These are phyloP conservation scores for Eupithecia subumbrata DNA, from an alignment of 2,888 invertebrate species.

Conservation along the genomic window DNA sequence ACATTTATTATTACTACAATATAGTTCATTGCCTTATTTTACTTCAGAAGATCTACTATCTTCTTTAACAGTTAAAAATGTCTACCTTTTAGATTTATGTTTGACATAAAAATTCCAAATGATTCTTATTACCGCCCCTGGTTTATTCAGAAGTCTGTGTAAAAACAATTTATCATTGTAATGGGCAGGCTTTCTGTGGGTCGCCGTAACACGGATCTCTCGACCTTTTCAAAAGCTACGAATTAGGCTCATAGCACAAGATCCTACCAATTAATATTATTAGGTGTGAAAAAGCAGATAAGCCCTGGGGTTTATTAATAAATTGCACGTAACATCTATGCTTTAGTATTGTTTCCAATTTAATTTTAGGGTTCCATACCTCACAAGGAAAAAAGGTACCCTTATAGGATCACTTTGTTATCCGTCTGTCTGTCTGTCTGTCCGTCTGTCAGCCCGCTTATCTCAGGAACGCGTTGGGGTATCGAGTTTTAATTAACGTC, in stretches of 20 bases:
- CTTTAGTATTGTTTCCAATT: neutral
- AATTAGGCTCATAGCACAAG: slow-evolving; percentile 10
- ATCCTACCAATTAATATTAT: neutral
- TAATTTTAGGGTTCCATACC: too few relatives aligned
- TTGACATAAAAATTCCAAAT: slow-evolving; percentile 2
- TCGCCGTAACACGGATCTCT: neutral
- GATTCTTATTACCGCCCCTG: neutral
- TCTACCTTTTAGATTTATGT: slow-evolving; percentile 10
- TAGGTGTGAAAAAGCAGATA: neutral
- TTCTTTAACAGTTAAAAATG: neutral
- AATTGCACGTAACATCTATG: neutral
- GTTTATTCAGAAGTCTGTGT: slow-evolving; percentile 10
- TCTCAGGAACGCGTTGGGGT: too few relatives aligned
- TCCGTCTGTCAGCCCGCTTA: too few relatives aligned
- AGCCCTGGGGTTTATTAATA: neutral
- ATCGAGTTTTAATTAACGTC: too few relatives aligned
- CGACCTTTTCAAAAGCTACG: slow-evolving; percentile 14
- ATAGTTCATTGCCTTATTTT: neutral
- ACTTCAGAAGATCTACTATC: neutral
- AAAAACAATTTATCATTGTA: slow-evolving; percentile 15
- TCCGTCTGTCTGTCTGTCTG: too few relatives aligned
- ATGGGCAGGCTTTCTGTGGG: slow-evolving; percentile 3
- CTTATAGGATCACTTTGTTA: too few relatives aligned
- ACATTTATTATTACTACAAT: neutral
- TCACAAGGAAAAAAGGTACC: too few relatives aligned